Conservation (phyloP, 2,797 vertebrate species). For the Parauchenoglanis punctatus region DNA sequence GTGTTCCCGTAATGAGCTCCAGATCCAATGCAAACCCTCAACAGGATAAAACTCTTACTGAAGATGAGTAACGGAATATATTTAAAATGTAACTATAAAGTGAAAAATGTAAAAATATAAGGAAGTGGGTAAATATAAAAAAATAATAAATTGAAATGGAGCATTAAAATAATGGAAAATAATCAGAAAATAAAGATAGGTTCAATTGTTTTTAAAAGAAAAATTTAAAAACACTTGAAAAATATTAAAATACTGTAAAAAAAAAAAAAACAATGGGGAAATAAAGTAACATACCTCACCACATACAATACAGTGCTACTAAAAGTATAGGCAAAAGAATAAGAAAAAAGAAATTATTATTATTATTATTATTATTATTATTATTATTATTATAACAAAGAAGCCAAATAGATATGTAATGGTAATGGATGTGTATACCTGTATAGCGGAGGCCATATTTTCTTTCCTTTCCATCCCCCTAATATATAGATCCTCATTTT, state of each 20-base stretch:
- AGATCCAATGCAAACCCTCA: background rate
- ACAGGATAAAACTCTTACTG: background rate
- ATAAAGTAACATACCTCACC: background rate
- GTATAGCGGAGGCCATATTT: background rate
- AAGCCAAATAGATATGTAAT: slow-evolving; percentile 1
- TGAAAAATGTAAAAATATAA: background rate
- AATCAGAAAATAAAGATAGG: background rate
- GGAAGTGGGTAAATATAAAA: background rate
- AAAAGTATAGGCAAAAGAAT: background rate
- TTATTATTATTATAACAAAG: no score
- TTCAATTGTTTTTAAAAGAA: background rate
- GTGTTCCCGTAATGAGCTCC: background rate
- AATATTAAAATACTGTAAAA: background rate
- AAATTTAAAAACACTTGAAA: background rate
- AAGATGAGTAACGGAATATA: background rate
- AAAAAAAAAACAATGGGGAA: background rate
- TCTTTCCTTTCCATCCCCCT: background rate
- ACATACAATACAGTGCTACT: background rate
- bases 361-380: no score
- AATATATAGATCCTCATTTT: background rate
- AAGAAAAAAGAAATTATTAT: no score
- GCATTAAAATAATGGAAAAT: background rate
- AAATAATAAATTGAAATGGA: background rate
- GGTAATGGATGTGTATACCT: background rate
- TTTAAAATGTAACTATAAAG: background rate